phyloP scores from a whole-genome alignment of 1,140 invertebrate species.

The Drosophila pectinifera region DNA sequence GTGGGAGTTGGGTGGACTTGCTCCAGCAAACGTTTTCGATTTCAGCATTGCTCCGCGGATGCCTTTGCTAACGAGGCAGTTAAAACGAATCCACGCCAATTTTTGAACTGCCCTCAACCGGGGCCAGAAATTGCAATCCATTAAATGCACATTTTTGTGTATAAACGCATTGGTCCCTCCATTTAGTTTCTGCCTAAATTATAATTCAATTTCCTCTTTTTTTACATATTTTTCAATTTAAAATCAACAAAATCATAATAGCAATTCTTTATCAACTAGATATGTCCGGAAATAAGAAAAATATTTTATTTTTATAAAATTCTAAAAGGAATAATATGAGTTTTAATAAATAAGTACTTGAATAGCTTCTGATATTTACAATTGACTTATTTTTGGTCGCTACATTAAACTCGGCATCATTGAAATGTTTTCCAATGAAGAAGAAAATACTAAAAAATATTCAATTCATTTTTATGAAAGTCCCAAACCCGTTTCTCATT shows the following conservation, averaged over 20 bases:
- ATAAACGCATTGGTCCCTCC: slow-evolving; percentile 5
- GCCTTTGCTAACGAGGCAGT: slow-evolving; percentile 69
- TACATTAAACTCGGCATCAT: not conserved
- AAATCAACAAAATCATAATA: slow-evolving; percentile 8
- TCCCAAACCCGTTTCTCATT: no score
- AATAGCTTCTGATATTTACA: no score
- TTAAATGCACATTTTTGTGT: slow-evolving; percentile 67
- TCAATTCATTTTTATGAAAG: not conserved
- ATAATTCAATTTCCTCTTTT: not conserved
- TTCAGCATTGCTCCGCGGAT: slow-evolving; percentile 59
- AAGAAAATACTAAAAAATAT: not conserved
- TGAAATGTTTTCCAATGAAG: not conserved
- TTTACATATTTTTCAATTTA: slow-evolving; percentile 10
- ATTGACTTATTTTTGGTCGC: not conserved
- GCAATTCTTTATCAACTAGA: not conserved
- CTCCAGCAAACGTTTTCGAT: slow-evolving; percentile 36
- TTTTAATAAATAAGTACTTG: not conserved
- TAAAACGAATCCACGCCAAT: slow-evolving; percentile 54
- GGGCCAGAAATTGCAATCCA: slow-evolving; percentile 53
- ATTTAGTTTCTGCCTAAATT: not conserved
- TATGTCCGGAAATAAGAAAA: no score
- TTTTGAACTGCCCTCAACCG: slow-evolving; percentile 32
- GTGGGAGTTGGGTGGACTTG: not conserved
- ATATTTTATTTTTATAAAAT: no score
- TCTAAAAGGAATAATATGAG: no score